phyloP scores from a whole-genome alignment of 2,797 vertebrate genomes.

The Neopelma chrysocephalum region DNA sequence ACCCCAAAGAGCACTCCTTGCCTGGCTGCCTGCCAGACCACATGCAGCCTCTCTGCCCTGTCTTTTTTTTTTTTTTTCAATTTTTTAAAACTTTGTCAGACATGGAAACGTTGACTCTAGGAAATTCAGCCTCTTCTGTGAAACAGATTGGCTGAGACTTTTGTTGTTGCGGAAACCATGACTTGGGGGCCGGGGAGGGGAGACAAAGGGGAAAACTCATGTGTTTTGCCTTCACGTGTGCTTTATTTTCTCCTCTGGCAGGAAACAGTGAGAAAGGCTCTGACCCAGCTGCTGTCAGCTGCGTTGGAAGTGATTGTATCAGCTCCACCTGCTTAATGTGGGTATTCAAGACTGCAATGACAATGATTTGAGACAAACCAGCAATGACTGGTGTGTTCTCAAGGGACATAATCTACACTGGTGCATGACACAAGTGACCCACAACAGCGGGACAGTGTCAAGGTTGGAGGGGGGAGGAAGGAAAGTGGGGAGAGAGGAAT shows the following conservation, averaged over 20 bases:
- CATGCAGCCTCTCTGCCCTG: background rate
- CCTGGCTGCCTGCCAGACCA: slow-evolving; percentile 59
- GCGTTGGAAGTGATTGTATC: slow-evolving; percentile 9
- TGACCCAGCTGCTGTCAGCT: slow-evolving; percentile 18
- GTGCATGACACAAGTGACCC: background rate
- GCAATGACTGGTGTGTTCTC: slow-evolving; percentile 11
- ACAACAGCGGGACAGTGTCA: background rate
- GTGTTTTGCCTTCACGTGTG: background rate
- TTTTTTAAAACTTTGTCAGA: slow-evolving; percentile 36
- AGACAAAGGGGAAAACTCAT: background rate
- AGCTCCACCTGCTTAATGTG: slow-evolving; percentile 42
- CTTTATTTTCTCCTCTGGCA: slow-evolving; percentile 35
- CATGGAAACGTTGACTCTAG: slow-evolving; percentile 42
- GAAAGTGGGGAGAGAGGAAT: background rate
- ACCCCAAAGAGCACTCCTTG: slow-evolving; percentile 39
- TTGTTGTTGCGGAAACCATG: slow-evolving; percentile 58
- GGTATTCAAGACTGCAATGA: slow-evolving; percentile 52
- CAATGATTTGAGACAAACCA: slow-evolving; percentile 46
- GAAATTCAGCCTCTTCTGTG: slow-evolving; percentile 28
- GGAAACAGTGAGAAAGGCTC: slow-evolving; percentile 51
- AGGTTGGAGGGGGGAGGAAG: background rate
- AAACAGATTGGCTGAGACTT: slow-evolving; percentile 18
- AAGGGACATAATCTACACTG: background rate
- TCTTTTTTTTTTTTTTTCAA: background rate
- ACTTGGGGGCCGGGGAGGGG: background rate